Evolutionary conservation across 2,888 invertebrate species (phyloP), one percentile per base, ranked within the genome.

Genomic region (Beris chalybata): DNA sequence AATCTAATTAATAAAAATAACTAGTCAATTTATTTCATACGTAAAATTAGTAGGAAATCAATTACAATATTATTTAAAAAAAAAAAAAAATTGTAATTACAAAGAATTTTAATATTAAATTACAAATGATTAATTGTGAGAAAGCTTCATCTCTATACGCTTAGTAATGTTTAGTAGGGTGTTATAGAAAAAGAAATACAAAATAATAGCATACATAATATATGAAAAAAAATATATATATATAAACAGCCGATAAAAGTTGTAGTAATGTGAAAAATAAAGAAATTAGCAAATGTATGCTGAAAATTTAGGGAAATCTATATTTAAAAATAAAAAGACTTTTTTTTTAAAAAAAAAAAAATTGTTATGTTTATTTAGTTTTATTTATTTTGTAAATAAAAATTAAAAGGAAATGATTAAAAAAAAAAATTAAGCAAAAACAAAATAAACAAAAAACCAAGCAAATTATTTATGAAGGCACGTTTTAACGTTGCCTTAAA

Each of bases 91-190:
- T 4, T 53, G 31, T n/a, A 53, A 50, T 9, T 50, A 29, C 5
- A 50, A 50, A 22, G 15, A 50, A 13, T 4, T 50, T 11, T 29
- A 50, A 13, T 5, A n/a, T 15, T 13, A 9, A 38, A 38, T 6
- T 48, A 15, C 6, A 48, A 48, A 48, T 5, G 12, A n/a, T 48
- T n/a, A 38, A 38, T 38, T 38, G 38, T 38, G 38, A 5, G 52
- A 61, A 50, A 50, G 52, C 61, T 52, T 61, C 61, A 61, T 61
- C 61, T 38, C 61, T 61, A 52, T 61, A 61, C 61, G 61, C 61
- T 61, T 61, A 61, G 61, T 61, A 61, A 61, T 12, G 15, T 61
- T 61, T 61, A 61, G 61, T 38, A 6, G 5, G 38, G 38, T 38
- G 38, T 38, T 38, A 5, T 38, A 38, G 50, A 61, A 53, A 53